phyloP scores from a whole-genome alignment of 1,140 invertebrate species.

The Pararge aegeria region DNA sequence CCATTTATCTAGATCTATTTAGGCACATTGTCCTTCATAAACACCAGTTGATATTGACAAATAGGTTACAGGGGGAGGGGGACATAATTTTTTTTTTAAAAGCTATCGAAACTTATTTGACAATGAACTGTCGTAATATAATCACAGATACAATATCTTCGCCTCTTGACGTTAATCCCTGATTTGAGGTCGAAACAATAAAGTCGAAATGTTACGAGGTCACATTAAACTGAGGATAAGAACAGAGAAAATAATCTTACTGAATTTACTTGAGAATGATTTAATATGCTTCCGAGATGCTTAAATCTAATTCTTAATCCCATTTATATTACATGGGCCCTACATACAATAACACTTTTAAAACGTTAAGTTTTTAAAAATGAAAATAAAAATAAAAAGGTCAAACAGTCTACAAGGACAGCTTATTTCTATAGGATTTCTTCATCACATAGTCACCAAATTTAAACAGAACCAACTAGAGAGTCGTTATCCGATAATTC shows the following conservation, averaged over 20 bases:
- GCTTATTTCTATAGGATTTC: too few species aligned
- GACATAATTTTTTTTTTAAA: neutral
- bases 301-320: too few species aligned
- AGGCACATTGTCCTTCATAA: neutral
- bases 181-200: conserved; percentile 27
- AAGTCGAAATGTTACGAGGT: conserved; percentile 28
- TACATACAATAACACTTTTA: too few species aligned
- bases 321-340: too few species aligned
- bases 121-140: neutral
- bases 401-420: too few species aligned
- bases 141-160: conserved; percentile 19
- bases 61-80: neutral
- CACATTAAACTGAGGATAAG: conserved; percentile 8
- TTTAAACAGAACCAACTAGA: neutral
- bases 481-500: too few species aligned
- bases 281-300: too few species aligned
- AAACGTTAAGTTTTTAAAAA: too few species aligned
- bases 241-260: neutral
- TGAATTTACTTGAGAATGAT: too few species aligned
- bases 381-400: too few species aligned
- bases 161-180: conserved; percentile 16
- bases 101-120: neutral
- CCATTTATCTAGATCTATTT: too few species aligned
- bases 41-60: neutral
- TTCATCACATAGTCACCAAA: too few species aligned